These are phyloP conservation scores for Chelmon rostratus DNA, from an alignment of 2,797 vertebrate genomes.

Conservation along the genomic window DNA sequence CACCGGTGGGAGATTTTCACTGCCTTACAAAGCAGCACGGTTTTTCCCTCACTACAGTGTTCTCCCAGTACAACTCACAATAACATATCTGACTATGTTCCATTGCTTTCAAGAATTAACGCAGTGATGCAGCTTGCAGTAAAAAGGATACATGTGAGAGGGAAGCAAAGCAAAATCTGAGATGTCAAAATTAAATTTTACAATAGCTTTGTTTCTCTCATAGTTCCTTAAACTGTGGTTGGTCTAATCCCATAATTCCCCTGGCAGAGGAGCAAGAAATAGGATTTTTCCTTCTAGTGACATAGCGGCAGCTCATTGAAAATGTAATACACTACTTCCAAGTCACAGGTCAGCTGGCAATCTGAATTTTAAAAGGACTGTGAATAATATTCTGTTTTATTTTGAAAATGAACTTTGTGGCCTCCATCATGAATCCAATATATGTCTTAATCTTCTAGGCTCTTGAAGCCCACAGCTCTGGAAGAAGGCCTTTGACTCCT, in stretches of 20 bases:
- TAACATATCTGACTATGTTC: constrained; percentile 45
- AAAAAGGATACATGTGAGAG: not conserved
- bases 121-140: not conserved
- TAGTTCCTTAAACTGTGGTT: constrained; percentile 70
- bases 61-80: constrained; percentile 53
- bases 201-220: constrained; percentile 58
- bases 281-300: constrained; percentile 85
- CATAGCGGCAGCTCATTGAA: constrained; percentile 95
- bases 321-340: constrained; percentile 99
- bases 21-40: constrained; percentile 84
- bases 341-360: constrained; percentile 99
- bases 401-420: constrained; percentile 99
- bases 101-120: constrained; percentile 54
- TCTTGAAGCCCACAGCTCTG: constrained; percentile 96
- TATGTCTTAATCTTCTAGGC: constrained; percentile 99
- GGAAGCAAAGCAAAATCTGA: constrained; percentile 53
- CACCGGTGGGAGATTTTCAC: constrained; percentile 91
- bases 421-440: constrained; percentile 99
- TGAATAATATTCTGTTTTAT: constrained; percentile 99
- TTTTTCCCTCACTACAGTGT: constrained; percentile 57
- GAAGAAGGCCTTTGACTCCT: constrained; percentile 97
- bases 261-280: constrained; percentile 84
- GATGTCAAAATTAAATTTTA: constrained; percentile 43
- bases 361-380: constrained; percentile 99
- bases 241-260: constrained; percentile 86